Evolutionary conservation across 2,888 invertebrate genomes (phyloP).

Genomic region (Amblyjoppa proteus): DNA sequence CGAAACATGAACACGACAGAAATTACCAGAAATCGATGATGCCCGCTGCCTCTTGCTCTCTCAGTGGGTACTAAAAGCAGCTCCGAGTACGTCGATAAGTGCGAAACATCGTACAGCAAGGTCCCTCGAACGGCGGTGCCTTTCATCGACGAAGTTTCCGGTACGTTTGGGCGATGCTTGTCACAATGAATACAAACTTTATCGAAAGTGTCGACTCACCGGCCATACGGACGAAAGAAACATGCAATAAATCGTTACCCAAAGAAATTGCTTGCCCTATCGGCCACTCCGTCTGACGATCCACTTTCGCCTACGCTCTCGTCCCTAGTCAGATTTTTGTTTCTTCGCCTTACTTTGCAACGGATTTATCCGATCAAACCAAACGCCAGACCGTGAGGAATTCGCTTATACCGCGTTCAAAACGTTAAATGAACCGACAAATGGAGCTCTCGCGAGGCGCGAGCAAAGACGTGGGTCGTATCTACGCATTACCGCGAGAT

Average conservation of each 20-base stretch:
- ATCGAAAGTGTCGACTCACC: neutral
- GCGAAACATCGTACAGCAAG: conserved; percentile 74
- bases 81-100: conserved; percentile 77
- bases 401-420: neutral
- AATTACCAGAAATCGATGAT: conserved; percentile 80
- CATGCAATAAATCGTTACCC: neutral
- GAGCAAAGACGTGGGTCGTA: neutral
- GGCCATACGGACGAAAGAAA: neutral
- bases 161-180: conserved; percentile 3
- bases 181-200: neutral
- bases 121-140: conserved; percentile 15
- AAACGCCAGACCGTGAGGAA: neutral
- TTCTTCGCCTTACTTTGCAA: neutral
- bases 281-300: neutral
- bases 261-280: neutral
- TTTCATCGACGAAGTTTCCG: conserved; percentile 45
- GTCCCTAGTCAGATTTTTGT: neutral
- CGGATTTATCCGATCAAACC: neutral
- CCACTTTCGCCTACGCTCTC: neutral
- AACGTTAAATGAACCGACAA: conserved; percentile 11
- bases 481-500: neutral
- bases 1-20: conserved; percentile 63
- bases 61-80: conserved; percentile 81
- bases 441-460: neutral
- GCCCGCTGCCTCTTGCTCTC: conserved; percentile 61